Evolutionary conservation across 1,140 invertebrate species (phyloP).

Genomic region (Teleogryllus occipitalis): DNA sequence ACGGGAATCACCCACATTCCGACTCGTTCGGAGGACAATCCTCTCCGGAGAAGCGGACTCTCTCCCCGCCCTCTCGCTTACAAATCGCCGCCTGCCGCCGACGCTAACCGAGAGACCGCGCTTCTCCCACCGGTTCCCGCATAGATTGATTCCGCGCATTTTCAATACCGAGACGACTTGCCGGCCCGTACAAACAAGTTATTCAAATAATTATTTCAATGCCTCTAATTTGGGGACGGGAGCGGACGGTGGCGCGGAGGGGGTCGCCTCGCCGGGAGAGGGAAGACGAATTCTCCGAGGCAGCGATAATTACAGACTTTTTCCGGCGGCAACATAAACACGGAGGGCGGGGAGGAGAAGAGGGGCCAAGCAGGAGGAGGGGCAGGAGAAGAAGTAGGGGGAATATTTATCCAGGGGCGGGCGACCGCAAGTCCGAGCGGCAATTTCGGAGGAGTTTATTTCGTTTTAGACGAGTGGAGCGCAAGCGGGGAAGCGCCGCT

Average conservation of each 20-base stretch:
- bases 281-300: neutral
- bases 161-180: neutral
- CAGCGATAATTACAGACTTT: constrained; percentile 1
- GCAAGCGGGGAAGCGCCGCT: too few species aligned
- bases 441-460: constrained; percentile 4
- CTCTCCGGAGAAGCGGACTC: too few species aligned
- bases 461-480: neutral
- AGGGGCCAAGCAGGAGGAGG: neutral
- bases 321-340: neutral
- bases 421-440: neutral
- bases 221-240: neutral
- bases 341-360: neutral
- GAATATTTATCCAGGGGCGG: constrained; percentile 3
- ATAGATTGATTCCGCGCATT: neutral
- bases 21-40: too few species aligned
- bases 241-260: neutral
- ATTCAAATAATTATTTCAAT: constrained; percentile 6
- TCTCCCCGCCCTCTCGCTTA: neutral
- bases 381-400: neutral
- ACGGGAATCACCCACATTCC: too few species aligned
- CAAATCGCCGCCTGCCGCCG: neutral
- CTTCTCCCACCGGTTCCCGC: neutral
- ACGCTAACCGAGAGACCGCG: too few species aligned
- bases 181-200: neutral
- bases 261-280: too few species aligned